Evolutionary conservation across 1,140 invertebrate genomes (phyloP), one percentile per base, ranked within the genome.

Genomic region (Eumeta japonica): DNA sequence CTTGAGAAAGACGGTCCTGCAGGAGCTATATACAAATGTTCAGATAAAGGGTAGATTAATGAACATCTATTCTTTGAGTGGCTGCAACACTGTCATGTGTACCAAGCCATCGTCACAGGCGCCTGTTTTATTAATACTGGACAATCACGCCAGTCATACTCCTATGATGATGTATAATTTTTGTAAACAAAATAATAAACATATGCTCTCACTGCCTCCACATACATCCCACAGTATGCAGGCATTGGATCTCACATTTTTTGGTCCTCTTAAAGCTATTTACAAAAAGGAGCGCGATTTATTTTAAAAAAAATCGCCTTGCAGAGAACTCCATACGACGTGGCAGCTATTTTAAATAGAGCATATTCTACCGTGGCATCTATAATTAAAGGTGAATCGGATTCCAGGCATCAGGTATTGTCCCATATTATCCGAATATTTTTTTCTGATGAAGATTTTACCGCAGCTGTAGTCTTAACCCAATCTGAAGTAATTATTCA

Each of bases 151-250:
- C 16, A 62, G 50, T 41, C 58, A 63, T 38, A 43, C 55, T 46
- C 39, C 40, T 38, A 18, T 40, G 38, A 16, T 20, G 32, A 16
- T 15, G 41, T 45, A 45, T 20, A 20, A 43, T 33, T 43, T 42
- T 28, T 45, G 48, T 38, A 46, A 43, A 34, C 17, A 44, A 31
- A 46, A 45, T 39, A 10, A 37, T 12, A 46, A 46, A n/a, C 37
- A 35, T 41, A 52, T 70, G 39, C 44, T 79, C 3, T 66, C 72
- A 32, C 53, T 79, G 31, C 72, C 75, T 39, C 72, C 76, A 27
- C 75, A 78, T 41, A 62, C 51, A 15, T 57, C 50, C 18, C 61
- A 77, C 50, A 68, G 63, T 46, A 49, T 45, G 43, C 43, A 49
- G 35, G 40, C 46, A 12, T 35, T 49, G 37, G 46, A 45, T 38